Base-by-base conservation (phyloP, 2,113 vertebrate genomes). In the Oncorhynchus tshawytscha region DNA sequence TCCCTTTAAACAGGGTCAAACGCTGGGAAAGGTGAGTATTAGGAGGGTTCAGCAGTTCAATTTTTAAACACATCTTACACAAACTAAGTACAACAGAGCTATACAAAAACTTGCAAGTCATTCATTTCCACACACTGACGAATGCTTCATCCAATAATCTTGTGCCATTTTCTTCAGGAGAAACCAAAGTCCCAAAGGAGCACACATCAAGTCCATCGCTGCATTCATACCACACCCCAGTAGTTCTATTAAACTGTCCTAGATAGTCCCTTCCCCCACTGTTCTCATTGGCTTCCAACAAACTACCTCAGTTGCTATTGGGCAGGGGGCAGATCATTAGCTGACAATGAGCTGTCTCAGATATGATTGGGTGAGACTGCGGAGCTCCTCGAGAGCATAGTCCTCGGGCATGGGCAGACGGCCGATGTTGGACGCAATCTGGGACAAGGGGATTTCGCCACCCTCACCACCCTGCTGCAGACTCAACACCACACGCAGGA, bases 341-440 rank as follows among this genome's bases (percentile, higher is more conserved):
- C 93, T 88, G 71, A 95, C 80, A 0, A 94, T 90, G 71, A 98
- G 93, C 93, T 98, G 96, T 0, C 90, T 87, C 5, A 97, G 92
- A 91, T 99, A 99, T 0, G 95, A 93, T 89, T 96, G 95, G 0
- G 96, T 97, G 80, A 99, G 96, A 66, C 94, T 88, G 0, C 96
- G 92, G 15, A 99, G 95, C 85, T 99, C 97, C 85, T 99, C 97
- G 90, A 99, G 86, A 27, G 95, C 94, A 3, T 98, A 99, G 90
- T 99, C 97, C 87, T 99, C 98, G 0, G 98, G 97, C 96, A 99
- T 95, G 4, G 98, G 96, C 51, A 99, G 94, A 2, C 94, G 94
- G 1, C 93, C 93, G 4, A 99, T 90, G 89, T 96, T 95, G 0
- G 96, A 96, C 0, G 94, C 96, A 13, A 98, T 91, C 48, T 95